Percentiles rank a stretch among this genome's conserved stretches.
Evolutionary conservation across 2,797 vertebrate genomes (phyloP).

Genomic region (Enteromius treurensis): DNA sequence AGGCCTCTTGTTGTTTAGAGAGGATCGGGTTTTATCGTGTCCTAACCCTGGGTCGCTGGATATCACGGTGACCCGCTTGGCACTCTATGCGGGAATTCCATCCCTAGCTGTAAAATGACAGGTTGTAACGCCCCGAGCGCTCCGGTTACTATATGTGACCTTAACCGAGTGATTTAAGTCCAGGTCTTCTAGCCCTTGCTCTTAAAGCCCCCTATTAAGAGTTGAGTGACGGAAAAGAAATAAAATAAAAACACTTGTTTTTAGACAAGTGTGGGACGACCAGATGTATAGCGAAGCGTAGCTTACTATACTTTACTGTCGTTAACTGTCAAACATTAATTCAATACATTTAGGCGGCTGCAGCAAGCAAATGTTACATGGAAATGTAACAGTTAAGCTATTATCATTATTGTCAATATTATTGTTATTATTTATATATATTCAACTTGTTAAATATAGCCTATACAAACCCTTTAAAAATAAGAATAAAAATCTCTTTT

Average conservation of each 20-base stretch:
- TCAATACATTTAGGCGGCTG: not conserved
- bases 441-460: not conserved
- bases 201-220: conserved; percentile 42
- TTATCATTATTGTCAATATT: not conserved
- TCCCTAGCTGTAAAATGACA: conserved; percentile 64
- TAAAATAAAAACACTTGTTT: not conserved
- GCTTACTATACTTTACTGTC: not conserved
- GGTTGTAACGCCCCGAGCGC: conserved; percentile 50
- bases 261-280: not conserved
- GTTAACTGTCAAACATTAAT: not conserved
- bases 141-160: conserved; percentile 53
- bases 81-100: conserved; percentile 60
- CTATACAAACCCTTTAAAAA: not conserved
- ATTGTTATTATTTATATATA: not conserved
- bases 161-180: conserved; percentile 53
- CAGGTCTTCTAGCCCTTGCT: conserved; percentile 37
- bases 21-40: conserved; percentile 63
- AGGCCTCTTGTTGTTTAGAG: conserved; percentile 58
- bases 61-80: conserved; percentile 55
- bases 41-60: conserved; percentile 54
- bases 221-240: conserved; percentile 5
- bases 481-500: not conserved
- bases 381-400: not conserved
- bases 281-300: not conserved
- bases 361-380: not conserved